Evolutionary conservation across 2,113 vertebrate genomes (phyloP).

Genomic region (Paedocypris sp.): DNA sequence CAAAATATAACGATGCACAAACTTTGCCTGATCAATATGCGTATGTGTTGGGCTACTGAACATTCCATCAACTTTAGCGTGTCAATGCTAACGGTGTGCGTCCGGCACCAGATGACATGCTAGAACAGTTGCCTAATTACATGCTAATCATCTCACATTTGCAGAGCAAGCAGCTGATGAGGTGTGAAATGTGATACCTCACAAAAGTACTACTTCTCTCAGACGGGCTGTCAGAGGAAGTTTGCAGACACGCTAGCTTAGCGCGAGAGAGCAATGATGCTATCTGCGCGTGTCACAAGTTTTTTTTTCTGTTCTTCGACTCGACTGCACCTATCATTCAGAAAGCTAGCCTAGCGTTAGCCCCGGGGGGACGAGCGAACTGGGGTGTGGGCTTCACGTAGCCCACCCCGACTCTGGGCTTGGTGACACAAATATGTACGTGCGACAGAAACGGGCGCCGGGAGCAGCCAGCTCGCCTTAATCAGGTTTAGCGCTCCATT

Average conservation of each 20-base stretch:
- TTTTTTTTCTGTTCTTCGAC: constrained; percentile 47
- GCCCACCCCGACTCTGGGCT: constrained; percentile 15
- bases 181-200: constrained; percentile 35
- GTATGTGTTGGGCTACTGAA: too few relatives aligned
- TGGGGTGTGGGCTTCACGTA: constrained; percentile 12
- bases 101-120: constrained; percentile 45
- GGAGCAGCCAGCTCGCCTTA: constrained; percentile 41
- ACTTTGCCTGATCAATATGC: too few relatives aligned
- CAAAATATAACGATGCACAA: too few relatives aligned
- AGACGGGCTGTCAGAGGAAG: neutral
- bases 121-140: constrained; percentile 45
- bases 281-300: constrained; percentile 43
- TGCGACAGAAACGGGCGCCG: constrained; percentile 24
- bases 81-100: constrained; percentile 29
- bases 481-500: constrained; percentile 58
- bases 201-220: constrained; percentile 29
- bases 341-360: constrained; percentile 44
- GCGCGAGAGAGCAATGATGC: constrained; percentile 38
- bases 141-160: constrained; percentile 48
- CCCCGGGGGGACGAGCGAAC: constrained; percentile 25
- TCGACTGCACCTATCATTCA: constrained; percentile 60
- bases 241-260: constrained; percentile 24
- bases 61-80: constrained; percentile 25
- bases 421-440: neutral
- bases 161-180: constrained; percentile 50